These are phyloP conservation scores for Atrina japonica DNA, from an alignment of 2,888 invertebrate species.

Conservation along the genomic window DNA sequence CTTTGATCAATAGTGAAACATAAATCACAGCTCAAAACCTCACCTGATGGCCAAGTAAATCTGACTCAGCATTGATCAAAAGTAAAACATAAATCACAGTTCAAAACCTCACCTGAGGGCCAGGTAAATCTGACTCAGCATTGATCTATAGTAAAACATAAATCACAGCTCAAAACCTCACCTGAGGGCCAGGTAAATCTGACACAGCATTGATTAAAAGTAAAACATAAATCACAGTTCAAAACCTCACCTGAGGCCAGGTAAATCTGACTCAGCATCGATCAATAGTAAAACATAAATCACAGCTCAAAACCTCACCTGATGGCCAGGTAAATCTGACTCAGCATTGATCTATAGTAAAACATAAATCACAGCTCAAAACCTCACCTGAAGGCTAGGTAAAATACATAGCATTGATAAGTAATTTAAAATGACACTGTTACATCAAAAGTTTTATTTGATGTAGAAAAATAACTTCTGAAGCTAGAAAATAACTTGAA, in stretches of 20 bases:
- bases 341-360: conserved; percentile 93
- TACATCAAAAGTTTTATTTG: no score
- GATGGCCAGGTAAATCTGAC: conserved; percentile 86
- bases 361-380: conserved; percentile 93
- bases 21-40: conserved; percentile 91
- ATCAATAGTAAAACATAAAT: conserved; percentile 93
- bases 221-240: conserved; percentile 93
- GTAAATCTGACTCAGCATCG: no score
- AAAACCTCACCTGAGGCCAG: conserved; percentile 89
- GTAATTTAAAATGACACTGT: conserved; percentile 94
- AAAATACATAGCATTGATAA: no score
- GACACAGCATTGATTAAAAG: no score
- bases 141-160: conserved; percentile 94
- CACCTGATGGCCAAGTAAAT: conserved; percentile 86
- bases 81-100: conserved; percentile 92
- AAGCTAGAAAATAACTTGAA: no score
- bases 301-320: conserved; percentile 91
- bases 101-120: conserved; percentile 90
- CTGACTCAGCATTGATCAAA: no score
- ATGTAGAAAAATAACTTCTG: no score
- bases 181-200: conserved; percentile 86
- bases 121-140: no score
- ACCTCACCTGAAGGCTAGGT: conserved; percentile 87
- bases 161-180: conserved; percentile 91
- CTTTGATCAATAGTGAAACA: conserved; percentile 94